Conservation (phyloP, 1,140 invertebrate genomes). For the Drosophila ficusphila region DNA sequence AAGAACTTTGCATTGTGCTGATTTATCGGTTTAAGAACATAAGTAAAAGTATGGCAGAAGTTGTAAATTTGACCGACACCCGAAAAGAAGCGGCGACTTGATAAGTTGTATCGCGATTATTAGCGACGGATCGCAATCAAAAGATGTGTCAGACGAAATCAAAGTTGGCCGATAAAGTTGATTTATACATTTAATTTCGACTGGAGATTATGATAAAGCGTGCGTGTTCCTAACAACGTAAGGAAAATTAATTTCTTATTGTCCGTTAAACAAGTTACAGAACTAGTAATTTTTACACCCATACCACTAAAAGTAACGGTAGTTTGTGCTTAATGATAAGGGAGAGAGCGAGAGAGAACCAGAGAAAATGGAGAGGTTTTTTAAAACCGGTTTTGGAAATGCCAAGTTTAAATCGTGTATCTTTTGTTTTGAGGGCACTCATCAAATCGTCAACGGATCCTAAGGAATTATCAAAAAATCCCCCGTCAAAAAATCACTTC, state of each 20-base stretch:
- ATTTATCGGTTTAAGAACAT: conserved; percentile 11
- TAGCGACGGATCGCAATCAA: conserved; percentile 21
- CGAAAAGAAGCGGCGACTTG: conserved; percentile 11
- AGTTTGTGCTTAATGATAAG: conserved; percentile 27
- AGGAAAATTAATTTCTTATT: conserved; percentile 20
- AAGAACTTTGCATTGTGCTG: conserved; percentile 22
- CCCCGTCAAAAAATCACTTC: conserved; percentile 22
- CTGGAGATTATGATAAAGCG: conserved; percentile 65
- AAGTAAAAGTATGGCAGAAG: not conserved
- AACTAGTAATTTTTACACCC: not conserved
- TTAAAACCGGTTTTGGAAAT: conserved; percentile 19
- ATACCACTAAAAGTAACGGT: conserved; percentile 13
- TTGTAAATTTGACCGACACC: conserved; percentile 15
- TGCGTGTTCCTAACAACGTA: conserved; percentile 62
- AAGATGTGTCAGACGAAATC: conserved; percentile 30
- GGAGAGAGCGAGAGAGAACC: not conserved
- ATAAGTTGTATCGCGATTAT: conserved; percentile 35
- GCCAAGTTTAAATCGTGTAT: conserved; percentile 20
- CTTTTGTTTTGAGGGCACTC: conserved; percentile 3
- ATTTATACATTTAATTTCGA: conserved; percentile 33
- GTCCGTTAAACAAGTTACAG: conserved; percentile 43
- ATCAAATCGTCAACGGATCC: conserved; percentile 10
- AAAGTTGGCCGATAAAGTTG: conserved; percentile 11
- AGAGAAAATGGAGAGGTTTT: conserved; percentile 2
- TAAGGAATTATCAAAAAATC: conserved; percentile 61